phyloP scores from a whole-genome alignment of 2,888 invertebrate genomes.

The Drosophila aldrichi region DNA sequence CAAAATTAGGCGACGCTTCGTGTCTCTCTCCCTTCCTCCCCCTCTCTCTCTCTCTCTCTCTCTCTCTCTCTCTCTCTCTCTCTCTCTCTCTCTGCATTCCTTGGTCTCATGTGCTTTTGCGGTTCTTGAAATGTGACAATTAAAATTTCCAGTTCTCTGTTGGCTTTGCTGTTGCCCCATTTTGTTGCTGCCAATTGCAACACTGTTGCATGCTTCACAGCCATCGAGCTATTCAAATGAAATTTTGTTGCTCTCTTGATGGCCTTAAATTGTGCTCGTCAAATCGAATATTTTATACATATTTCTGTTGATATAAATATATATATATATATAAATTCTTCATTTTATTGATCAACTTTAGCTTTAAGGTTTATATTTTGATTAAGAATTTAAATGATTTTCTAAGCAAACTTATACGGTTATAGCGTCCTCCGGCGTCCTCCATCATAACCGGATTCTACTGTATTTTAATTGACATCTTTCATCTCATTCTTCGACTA shows the following conservation, averaged over 20 bases:
- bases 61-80: background rate
- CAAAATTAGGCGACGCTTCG: slow-evolving; percentile 46
- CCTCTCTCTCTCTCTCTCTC: background rate
- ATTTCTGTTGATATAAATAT: background rate
- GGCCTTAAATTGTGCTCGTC: slow-evolving; percentile 16
- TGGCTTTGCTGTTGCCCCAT: slow-evolving; percentile 25
- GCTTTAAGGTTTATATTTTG: background rate
- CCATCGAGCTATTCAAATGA: slow-evolving; percentile 33
- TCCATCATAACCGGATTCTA: too few relatives aligned
- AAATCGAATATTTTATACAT: slow-evolving; percentile 1
- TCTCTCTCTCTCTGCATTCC: background rate
- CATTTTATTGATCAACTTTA: background rate
- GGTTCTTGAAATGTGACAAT: slow-evolving; percentile 65
- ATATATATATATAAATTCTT: background rate
- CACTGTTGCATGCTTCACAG: slow-evolving; percentile 34
- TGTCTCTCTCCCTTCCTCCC: background rate
- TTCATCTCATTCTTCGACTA: background rate
- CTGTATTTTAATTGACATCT: too few relatives aligned
- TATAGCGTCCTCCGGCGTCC: too few relatives aligned
- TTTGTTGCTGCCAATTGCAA: slow-evolving; percentile 37
- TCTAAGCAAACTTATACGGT: too few relatives aligned
- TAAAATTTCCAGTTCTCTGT: slow-evolving; percentile 53
- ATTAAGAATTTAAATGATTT: background rate
- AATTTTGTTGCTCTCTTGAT: slow-evolving; percentile 14
- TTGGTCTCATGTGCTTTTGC: slow-evolving; percentile 62